Evolutionary conservation across 2,113 vertebrate species (phyloP).

Genomic region (Oryzias celebensis): DNA sequence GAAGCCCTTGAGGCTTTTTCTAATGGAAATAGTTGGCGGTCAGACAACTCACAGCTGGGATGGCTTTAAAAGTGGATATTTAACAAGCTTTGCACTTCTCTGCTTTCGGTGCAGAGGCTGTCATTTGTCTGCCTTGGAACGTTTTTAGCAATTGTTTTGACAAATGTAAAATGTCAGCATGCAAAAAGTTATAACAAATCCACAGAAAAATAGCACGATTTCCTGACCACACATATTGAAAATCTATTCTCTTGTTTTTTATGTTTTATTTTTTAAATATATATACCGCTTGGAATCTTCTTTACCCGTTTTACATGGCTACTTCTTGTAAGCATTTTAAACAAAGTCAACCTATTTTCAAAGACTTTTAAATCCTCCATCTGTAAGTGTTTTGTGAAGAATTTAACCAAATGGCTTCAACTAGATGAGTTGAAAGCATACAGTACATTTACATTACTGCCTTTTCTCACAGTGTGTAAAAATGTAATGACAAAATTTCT

Average conservation of each 20-base stretch:
- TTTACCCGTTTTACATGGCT: conserved; percentile 25
- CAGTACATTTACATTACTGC: conserved; percentile 26
- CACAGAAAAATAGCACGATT: conserved; percentile 41
- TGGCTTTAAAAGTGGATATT: conserved; percentile 61
- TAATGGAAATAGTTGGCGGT: conserved; percentile 54
- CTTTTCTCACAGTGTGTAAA: conserved; percentile 27
- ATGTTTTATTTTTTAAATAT: conserved; percentile 24
- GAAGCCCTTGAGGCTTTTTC: conserved; percentile 48
- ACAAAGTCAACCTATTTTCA: conserved; percentile 6
- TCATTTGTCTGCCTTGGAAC: conserved; percentile 68
- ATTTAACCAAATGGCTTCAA: conserved; percentile 17
- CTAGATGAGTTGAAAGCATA: conserved; percentile 12
- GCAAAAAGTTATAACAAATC: conserved; percentile 49
- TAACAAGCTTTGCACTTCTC: conserved; percentile 58
- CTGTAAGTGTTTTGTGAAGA: conserved; percentile 24
- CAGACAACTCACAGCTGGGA: conserved; percentile 63
- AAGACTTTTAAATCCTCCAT: conserved; percentile 8
- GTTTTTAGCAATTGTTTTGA: conserved; percentile 61
- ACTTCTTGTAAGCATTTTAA: conserved; percentile 9
- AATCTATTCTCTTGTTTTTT: conserved; percentile 20
- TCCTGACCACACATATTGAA: conserved; percentile 30
- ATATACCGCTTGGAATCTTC: conserved; percentile 37
- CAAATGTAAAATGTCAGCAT: conserved; percentile 64
- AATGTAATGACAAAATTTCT: conserved; percentile 10
- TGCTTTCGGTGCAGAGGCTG: conserved; percentile 50